Percentiles rank a stretch among this genome's conserved stretches.
Evolutionary conservation across 2,888 invertebrate genomes (phyloP).

Genomic region (Troilus luridus): DNA sequence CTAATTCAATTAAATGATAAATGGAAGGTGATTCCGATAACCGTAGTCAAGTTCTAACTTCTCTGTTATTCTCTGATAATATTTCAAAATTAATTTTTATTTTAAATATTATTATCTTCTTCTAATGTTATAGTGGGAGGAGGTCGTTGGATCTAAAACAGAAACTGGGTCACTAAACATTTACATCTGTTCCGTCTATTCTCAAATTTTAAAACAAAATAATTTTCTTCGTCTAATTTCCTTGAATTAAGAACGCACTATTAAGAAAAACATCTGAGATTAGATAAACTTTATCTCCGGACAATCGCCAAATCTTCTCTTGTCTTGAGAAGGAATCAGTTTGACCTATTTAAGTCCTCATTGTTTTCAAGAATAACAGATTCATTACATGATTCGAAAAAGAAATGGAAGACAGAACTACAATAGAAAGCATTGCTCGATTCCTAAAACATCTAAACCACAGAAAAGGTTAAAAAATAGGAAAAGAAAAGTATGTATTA

Average conservation of each 20-base stretch:
- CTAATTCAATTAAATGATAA: neutral
- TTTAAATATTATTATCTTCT: neutral
- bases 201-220: neutral
- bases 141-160: neutral
- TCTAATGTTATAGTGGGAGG: neutral
- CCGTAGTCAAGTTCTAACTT: neutral
- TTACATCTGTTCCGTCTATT: neutral
- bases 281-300: neutral
- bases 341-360: no score
- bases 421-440: no score
- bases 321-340: neutral
- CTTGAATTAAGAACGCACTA: neutral
- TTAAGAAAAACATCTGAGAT: neutral
- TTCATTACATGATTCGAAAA: no score
- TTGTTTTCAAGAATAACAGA: no score
- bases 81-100: neutral
- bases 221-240: neutral
- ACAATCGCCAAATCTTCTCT: neutral
- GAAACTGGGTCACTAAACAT: conserved; percentile 10
- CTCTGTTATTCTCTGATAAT: neutral
- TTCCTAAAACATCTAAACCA: no score
- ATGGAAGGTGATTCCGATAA: neutral
- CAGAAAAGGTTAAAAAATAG: no score
- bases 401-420: no score
- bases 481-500: no score